A percentile compares a stretch with the other conserved stretches of the same genome.
Conservation (phyloP, 2,113 vertebrate genomes). For the Agelaius tricolor region DNA sequence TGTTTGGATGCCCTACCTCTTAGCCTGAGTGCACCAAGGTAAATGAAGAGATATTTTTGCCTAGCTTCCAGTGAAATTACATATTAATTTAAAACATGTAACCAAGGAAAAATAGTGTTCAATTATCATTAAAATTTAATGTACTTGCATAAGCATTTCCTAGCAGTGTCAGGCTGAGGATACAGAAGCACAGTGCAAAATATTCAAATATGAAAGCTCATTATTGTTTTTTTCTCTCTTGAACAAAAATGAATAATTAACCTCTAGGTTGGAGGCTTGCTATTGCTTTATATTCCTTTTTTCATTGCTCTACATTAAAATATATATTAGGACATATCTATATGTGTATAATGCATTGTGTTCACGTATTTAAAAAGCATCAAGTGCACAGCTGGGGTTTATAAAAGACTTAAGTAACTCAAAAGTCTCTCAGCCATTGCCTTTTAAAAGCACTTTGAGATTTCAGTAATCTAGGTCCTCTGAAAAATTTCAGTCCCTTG, state of each 20-base stretch:
- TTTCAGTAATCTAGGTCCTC: neutral
- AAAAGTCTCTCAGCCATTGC: neutral
- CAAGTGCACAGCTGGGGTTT: neutral
- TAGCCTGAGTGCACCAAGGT: neutral
- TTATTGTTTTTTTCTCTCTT: neutral
- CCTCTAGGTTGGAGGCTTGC: neutral
- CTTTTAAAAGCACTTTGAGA: neutral
- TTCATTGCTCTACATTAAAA: neutral
- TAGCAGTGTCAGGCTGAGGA: neutral
- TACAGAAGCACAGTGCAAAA: neutral
- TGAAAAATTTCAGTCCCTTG: neutral
- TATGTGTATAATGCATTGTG: neutral
- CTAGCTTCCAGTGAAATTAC: neutral
- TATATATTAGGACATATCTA: neutral
- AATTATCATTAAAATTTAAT: conserved; percentile 21
- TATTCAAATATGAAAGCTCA: neutral
- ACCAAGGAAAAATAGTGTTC: conserved; percentile 19
- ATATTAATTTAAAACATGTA: conserved; percentile 22
- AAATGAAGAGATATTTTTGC: neutral
- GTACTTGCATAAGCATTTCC: neutral
- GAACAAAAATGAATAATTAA: neutral
- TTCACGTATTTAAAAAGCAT: neutral
- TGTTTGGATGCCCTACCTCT: neutral
- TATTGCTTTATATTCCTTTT: neutral
- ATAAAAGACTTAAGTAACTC: neutral